phyloP scores from a whole-genome alignment of 1,140 invertebrate genomes.

The Trissolcus basalis region DNA sequence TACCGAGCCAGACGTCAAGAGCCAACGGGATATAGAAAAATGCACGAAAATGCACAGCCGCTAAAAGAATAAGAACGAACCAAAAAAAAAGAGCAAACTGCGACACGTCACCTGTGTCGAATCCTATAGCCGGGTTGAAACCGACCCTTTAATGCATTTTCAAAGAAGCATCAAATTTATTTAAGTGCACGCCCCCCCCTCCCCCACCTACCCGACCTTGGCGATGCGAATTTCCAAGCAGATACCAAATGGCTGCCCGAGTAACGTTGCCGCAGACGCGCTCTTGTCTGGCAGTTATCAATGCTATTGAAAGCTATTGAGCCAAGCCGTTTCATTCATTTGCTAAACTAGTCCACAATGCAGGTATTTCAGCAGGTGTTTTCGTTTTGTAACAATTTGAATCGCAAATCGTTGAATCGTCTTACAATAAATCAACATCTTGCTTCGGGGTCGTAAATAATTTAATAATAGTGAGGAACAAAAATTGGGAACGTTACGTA shows the following conservation, averaged over 20 bases:
- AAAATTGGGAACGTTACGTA: too few relatives aligned
- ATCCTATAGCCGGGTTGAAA: too few relatives aligned
- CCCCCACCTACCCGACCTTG: too few relatives aligned
- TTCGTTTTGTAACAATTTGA: too few relatives aligned
- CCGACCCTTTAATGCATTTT: slow-evolving; percentile 20
- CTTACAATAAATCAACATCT: too few relatives aligned
- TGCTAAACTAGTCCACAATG: not conserved
- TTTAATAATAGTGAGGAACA: too few relatives aligned
- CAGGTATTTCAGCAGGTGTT: too few relatives aligned
- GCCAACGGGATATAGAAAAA: slow-evolving; percentile 45
- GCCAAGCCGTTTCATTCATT: slow-evolving; percentile 7
- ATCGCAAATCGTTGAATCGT: too few relatives aligned
- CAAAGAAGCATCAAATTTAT: slow-evolving; percentile 30
- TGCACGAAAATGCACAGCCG: slow-evolving; percentile 10
- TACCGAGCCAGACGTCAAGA: slow-evolving; percentile 38
- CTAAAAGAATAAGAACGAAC: slow-evolving; percentile 20
- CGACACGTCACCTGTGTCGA: not conserved
- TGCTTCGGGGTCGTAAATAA: too few relatives aligned
- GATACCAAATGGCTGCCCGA: slow-evolving; percentile 17
- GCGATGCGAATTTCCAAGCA: slow-evolving; percentile 13
- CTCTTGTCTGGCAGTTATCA: slow-evolving; percentile 23
- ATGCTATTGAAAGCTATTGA: slow-evolving; percentile 4
- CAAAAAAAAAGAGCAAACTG: not conserved
- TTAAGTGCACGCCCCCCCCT: too few relatives aligned
- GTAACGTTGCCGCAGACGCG: slow-evolving; percentile 3